Base-by-base conservation (phyloP, 1,140 invertebrate species). In the Drosophila sp. region DNA sequence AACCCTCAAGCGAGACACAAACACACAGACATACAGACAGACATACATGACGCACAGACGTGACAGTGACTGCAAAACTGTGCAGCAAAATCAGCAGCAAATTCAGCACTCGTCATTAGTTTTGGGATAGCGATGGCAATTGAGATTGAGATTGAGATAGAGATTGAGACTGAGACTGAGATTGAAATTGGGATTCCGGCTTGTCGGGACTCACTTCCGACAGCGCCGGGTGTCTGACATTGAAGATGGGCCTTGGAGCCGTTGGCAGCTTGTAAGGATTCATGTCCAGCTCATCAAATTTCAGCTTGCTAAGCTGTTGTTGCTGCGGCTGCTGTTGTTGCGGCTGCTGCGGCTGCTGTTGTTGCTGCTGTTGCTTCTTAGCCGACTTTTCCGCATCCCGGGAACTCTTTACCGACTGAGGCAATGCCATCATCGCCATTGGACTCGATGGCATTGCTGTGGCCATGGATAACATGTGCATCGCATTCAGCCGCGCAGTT, bases 191-290 rank as follows among this genome's bases (percentile, higher is more conserved):
- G 1, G 14, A 7, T 40, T 43, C 27, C 0, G 29, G 11, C 41
- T 13, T 61, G 29, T 13, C 43, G n/a, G 14, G 21, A n/a, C 14
- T 14, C 13, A 45, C 2, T 32, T 58, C 40, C 9, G 25, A 8
- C 13, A 43, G 27, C 38, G 38, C 9, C 11, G 21, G 6, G n/a
- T 4, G 29, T 4, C 70, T 46, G 4, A 72, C 54, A 46, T 72
- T 72, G 32, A 72, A 72, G 8, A 72, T 72, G 54, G 70, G 70
- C 6, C 70, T 34, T 6, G 70, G 70, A 6, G 25, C 38, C 0
- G 38, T 8, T 3, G 53, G 36, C 29, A n/a, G n/a, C 1, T 6
- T 8, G 7, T 14, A 0, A 0, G 8, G 7, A 4, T 18, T 29
- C 27, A 29, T 2, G 4, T 29, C 27, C 27, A 29, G 27, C 4